Base-by-base conservation (phyloP, 2,888 invertebrate species). In the Muschampia plurimacula region DNA sequence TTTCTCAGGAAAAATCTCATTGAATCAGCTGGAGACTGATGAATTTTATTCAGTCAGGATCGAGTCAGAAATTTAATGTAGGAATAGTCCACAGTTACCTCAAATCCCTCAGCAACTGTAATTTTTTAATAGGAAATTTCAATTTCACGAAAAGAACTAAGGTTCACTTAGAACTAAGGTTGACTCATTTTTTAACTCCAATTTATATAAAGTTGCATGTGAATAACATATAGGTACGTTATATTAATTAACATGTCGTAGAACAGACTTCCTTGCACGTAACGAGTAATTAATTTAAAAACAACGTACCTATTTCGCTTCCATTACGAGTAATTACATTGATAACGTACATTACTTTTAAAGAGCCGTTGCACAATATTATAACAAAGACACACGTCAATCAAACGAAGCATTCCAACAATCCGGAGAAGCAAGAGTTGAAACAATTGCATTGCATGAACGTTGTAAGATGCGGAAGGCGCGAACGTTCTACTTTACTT, bases 381-480 rank as follows among this genome's bases (percentile, higher is more conserved):
- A 67, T 72, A 72, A 72, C 72, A 72, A 72, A 72, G 72, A 55
- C 72, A 67, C 44, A 72, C 72, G 72, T 72, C 72, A 72, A 67
- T 72, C 72, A 72, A 52, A 67, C 67, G 62, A 55, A 63, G 67
- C 52, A 72, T 72, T 67, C 72, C 52, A 72, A 52, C 59, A 67
- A 72, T 67, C 72, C 72, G 67, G 72, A 62, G 72, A 28, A 72
- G 72, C 60, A 64, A 46, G 10, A 59, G 39, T 72, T 67, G 62
- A 41, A 66, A 77, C 73, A 79, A 73, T 85, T 84, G 84, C 85
- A 55, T 55, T 55, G 55, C 55, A 57, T 57, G 57, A 57, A 57
- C 57, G 12, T 28, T 57, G 28, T 28, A 57, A 57, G 57, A 57
- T 28, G 5, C 57, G 57, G 57, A 57, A 57, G 57, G 12, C 57